Conservation (phyloP, 1,140 invertebrate genomes). For the Drosophila ogumai region DNA sequence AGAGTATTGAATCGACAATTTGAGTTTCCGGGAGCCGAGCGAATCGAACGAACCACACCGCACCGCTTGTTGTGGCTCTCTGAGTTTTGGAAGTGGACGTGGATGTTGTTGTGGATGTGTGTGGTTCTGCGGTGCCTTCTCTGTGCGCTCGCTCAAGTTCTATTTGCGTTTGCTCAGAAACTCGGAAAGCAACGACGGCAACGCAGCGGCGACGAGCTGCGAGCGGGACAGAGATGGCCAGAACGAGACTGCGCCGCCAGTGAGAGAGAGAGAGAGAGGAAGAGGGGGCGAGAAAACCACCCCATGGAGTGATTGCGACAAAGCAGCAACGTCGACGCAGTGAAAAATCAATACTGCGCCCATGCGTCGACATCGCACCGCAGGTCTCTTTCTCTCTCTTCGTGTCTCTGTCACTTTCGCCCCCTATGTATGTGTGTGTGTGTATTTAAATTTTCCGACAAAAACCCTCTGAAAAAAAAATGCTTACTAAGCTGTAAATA, state of each 20-base stretch:
- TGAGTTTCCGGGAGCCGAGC: constrained; percentile 13
- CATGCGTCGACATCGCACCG: constrained; percentile 76
- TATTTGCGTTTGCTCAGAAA: constrained; percentile 81
- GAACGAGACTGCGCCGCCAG: constrained; percentile 26
- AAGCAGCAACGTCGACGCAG: constrained; percentile 74
- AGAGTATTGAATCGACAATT: constrained; percentile 1
- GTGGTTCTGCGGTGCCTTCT: constrained; percentile 11
- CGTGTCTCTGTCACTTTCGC: constrained; percentile 4
- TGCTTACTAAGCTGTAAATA: not conserved
- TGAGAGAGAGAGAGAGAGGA: not conserved
- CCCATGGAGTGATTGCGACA: constrained; percentile 75
- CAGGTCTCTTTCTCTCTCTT: not conserved
- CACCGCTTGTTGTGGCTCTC: constrained; percentile 47
- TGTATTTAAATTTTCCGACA: constrained; percentile 3
- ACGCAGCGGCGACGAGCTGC: constrained; percentile 26
- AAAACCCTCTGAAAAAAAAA: not conserved
- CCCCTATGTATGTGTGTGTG: not conserved
- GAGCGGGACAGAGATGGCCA: not conserved
- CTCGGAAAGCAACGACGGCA: constrained; percentile 54
- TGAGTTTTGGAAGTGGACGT: constrained; percentile 11
- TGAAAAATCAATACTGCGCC: constrained; percentile 84
- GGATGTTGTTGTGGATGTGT: constrained; percentile 6
- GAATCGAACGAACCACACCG: constrained; percentile 29
- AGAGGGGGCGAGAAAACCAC: constrained; percentile 65
- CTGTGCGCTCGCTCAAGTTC: constrained; percentile 66